Evolutionary conservation across 2,113 vertebrate genomes (phyloP), one percentile per base, ranked within the genome.

Genomic region (Glareola pratincola): DNA sequence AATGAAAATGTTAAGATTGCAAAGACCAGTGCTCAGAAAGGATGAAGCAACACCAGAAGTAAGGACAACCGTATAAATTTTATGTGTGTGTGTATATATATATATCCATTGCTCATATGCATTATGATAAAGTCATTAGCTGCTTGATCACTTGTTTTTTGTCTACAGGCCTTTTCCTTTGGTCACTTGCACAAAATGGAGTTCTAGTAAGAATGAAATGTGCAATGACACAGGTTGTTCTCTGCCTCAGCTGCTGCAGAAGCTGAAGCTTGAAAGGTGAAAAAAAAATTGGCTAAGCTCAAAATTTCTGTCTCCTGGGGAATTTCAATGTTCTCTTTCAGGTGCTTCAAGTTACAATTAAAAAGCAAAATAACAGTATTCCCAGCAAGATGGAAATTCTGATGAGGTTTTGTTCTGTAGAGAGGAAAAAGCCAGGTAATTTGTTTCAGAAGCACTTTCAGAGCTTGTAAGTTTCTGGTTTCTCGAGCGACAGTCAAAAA

Each of bases 401-500:
- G 27, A 29, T n/a, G 30, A 72, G 7, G 12, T 51, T 94, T 91
- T 68, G 2, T 53, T 66, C 20, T 8, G 14, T 48, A 39, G 45
- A 64, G 69, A 56, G 1, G 8, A 60, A 91, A 88, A 74, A 45
- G 3, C 1, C 34, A 43, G 15, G 9, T 51, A 75, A 67, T 71
- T 86, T 72, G 8, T 56, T 94, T 36, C 45, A 86, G 54, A 63
- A 91, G 74, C 12, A 37, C 0, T 1, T 68, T 56, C 51, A 62
- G 72, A 73, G 19, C 6, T 63, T 47, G 8, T 47, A 92, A 37
- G 30, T 43, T 90, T 68, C 51, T 64, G 43, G 2, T 57, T 80
- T 47, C 32, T 59, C 1, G 0, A 5, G 2, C 0, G 1, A 18
- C 26, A 39, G 27, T 16, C 32, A 53, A 53, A 27, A 80, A 60